phyloP scores from a whole-genome alignment of 1,140 invertebrate genomes.

The Scaptomyza montana region DNA sequence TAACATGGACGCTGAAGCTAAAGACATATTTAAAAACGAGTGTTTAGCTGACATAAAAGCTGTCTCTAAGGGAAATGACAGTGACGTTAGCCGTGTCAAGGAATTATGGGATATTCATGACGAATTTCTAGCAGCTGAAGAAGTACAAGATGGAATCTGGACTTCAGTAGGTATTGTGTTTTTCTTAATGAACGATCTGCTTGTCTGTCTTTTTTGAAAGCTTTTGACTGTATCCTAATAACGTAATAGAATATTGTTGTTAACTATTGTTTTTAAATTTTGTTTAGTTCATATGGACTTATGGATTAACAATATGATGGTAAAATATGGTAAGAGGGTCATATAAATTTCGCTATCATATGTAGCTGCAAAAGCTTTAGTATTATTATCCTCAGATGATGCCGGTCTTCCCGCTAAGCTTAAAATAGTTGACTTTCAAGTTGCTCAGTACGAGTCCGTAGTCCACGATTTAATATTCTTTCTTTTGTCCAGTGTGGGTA shows the following conservation, averaged over 20 bases:
- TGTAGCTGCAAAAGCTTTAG: too few species aligned
- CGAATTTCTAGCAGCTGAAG: conserved; percentile 34
- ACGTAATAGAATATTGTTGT: not conserved
- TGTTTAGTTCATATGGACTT: conserved; percentile 86
- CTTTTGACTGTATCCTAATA: too few species aligned
- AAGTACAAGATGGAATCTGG: conserved; percentile 77
- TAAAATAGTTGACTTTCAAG: conserved; percentile 88
- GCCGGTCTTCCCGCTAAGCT: conserved; percentile 82
- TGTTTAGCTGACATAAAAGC: conserved; percentile 43
- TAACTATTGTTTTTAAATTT: not conserved
- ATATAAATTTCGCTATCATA: not conserved
- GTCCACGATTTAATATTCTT: conserved; percentile 86
- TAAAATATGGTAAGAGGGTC: conserved; percentile 77
- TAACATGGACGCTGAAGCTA: conserved; percentile 41
- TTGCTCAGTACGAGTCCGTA: conserved; percentile 85
- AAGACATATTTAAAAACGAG: conserved; percentile 31
- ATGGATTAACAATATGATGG: conserved; percentile 87
- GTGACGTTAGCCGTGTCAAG: conserved; percentile 34
- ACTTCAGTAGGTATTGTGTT: conserved; percentile 40
- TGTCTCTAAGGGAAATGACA: conserved; percentile 37
- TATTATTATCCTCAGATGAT: conserved; percentile 50
- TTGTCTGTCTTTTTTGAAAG: too few species aligned
- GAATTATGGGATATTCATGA: conserved; percentile 46
- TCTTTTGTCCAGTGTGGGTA: conserved; percentile 85
- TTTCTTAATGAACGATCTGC: not conserved